Evolutionary conservation across 2,113 vertebrate species (phyloP).

Genomic region (Trochalopteron elliotii): DNA sequence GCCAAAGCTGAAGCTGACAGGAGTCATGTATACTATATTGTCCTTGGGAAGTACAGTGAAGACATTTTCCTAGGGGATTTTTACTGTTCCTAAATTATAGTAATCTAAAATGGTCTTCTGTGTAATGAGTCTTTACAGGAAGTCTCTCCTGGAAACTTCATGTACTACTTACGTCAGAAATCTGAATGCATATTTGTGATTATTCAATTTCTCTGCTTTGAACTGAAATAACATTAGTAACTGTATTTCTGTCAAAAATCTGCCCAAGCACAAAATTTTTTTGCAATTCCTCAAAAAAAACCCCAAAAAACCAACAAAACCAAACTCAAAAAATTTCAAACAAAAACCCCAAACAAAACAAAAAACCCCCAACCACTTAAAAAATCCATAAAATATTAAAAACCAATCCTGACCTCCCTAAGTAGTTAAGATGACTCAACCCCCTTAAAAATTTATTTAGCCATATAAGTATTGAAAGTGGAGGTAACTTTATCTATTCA

Average conservation of each 20-base stretch:
- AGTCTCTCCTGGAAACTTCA: background rate
- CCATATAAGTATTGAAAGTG: rapidly evolving
- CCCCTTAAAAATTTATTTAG: background rate
- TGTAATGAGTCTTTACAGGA: background rate
- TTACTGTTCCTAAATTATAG: background rate
- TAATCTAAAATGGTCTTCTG: background rate
- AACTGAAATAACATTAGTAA: background rate
- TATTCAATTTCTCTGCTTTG: background rate
- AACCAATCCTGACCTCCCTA: background rate
- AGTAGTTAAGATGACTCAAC: background rate
- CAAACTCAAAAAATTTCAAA: rapidly evolving
- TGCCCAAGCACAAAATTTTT: background rate
- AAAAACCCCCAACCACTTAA: background rate
- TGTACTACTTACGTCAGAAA: background rate
- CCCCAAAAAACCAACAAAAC: background rate
- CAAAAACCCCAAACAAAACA: background rate
- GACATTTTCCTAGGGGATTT: background rate
- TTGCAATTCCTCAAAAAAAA: background rate
- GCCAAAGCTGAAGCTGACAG: background rate
- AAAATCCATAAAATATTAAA: background rate
- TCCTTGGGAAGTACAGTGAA: background rate
- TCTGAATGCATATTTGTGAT: background rate
- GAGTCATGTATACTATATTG: too few species aligned
- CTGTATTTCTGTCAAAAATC: background rate
- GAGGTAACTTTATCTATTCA: background rate